These are phyloP conservation scores for Aldrovandia affinis DNA, from an alignment of 2,797 vertebrate genomes.

Conservation along the genomic window DNA sequence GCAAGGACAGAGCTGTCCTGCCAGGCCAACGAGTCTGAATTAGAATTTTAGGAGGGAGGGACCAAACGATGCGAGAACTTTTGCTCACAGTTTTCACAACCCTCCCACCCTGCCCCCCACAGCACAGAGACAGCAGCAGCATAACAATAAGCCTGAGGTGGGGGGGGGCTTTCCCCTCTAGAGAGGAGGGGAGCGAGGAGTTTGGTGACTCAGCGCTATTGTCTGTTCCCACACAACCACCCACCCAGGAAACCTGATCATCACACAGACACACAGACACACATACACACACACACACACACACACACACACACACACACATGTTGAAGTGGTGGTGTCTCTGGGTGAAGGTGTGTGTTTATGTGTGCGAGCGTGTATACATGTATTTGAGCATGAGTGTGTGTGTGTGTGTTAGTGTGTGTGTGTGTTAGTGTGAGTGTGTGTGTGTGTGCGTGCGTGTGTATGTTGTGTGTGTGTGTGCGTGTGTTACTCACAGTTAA, in stretches of 20 bases:
- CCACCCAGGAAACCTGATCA: slow-evolving; percentile 5
- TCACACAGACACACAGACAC: slow-evolving; percentile 59
- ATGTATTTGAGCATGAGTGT: background rate
- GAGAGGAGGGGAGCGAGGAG: background rate
- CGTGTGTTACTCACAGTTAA: slow-evolving; percentile 24
- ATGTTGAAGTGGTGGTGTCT: slow-evolving; percentile 7
- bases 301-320: slow-evolving; percentile 34
- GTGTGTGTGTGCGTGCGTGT: slow-evolving; percentile 45
- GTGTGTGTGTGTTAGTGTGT: slow-evolving; percentile 45
- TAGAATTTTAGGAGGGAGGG: background rate
- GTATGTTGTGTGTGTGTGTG: slow-evolving; percentile 69
- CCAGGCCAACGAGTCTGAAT: background rate
- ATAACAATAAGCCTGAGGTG: background rate
- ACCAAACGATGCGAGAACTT: background rate
- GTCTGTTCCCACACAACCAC: slow-evolving; percentile 4
- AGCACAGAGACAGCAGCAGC: slow-evolving; percentile 55
- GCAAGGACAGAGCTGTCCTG: slow-evolving; percentile 46
- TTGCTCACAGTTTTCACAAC: slow-evolving; percentile 22
- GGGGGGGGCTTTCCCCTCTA: background rate
- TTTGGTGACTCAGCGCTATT: slow-evolving; percentile 4
- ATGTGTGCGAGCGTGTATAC: no score
- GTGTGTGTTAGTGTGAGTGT: slow-evolving; percentile 40
- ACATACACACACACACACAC: slow-evolving; percentile 54
- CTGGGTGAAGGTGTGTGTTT: background rate
- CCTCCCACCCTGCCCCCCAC: slow-evolving; percentile 60